These are phyloP conservation scores for Amphipyra berbera DNA, from an alignment of 2,888 invertebrate species.

Conservation along the genomic window DNA sequence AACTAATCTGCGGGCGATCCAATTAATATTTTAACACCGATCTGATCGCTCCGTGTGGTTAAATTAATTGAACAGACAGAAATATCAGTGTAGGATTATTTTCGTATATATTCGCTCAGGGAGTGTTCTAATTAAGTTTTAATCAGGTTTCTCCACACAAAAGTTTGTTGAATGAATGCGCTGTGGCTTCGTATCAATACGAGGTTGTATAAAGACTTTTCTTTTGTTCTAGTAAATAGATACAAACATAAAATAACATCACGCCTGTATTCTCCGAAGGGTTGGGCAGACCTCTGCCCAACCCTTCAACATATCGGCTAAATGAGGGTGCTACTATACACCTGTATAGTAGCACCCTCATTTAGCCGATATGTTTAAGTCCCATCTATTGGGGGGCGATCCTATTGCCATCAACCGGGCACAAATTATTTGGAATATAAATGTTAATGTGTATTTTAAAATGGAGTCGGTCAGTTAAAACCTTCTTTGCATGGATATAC, in stretches of 20 bases:
- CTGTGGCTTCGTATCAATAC: constrained; percentile 9
- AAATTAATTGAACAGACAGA: constrained; percentile 65
- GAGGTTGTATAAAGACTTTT: neutral
- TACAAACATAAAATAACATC: too few relatives aligned
- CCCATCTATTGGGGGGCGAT: too few relatives aligned
- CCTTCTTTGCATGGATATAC: too few relatives aligned
- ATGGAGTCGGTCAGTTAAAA: neutral
- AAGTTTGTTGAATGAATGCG: constrained; percentile 40
- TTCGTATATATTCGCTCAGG: constrained; percentile 52
- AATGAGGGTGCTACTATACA: too few relatives aligned
- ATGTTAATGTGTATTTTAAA: neutral
- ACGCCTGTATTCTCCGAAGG: too few relatives aligned
- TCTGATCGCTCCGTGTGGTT: constrained; percentile 53
- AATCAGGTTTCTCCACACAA: constrained; percentile 44
- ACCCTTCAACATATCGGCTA: too few relatives aligned
- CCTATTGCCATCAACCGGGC: too few relatives aligned
- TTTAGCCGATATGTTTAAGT: too few relatives aligned
- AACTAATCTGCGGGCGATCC: constrained; percentile 49
- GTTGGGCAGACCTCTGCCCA: too few relatives aligned
- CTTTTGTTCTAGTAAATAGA: too few relatives aligned
- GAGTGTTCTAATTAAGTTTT: constrained; percentile 55
- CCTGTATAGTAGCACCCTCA: too few relatives aligned
- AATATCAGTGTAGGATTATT: constrained; percentile 58
- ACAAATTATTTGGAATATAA: too few relatives aligned
- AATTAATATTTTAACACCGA: constrained; percentile 66